Percentiles rank a stretch among this genome's conserved stretches.
These are phyloP conservation scores for Spinibarbus caldwelli DNA, from an alignment of 2,797 vertebrate species.

Conservation along the genomic window DNA sequence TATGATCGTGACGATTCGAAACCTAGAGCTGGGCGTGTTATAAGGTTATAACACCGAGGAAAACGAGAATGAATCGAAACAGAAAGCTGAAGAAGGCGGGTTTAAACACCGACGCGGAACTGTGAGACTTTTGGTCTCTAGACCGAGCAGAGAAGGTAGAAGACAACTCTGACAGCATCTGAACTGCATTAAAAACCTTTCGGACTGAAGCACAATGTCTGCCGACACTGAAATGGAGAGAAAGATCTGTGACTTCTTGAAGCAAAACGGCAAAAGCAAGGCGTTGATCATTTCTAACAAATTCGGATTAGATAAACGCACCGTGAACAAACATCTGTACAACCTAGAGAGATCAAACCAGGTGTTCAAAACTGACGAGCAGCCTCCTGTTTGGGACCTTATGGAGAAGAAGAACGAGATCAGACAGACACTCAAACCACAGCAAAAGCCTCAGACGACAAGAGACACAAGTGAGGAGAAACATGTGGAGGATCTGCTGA, in stretches of 20 bases:
- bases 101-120: background rate
- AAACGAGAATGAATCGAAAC: constrained; percentile 25
- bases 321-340: constrained; percentile 49
- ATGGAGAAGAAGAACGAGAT: background rate
- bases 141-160: background rate
- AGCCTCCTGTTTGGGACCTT: constrained; percentile 33
- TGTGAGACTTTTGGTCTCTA: background rate
- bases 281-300: constrained; percentile 39
- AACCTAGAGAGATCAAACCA: accelerated
- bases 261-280: background rate
- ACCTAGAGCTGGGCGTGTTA: background rate
- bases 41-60: background rate
- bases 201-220: background rate
- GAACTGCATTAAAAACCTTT: background rate
- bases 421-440: background rate
- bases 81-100: background rate
- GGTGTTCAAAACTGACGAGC: accelerated
- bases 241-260: constrained; percentile 21
- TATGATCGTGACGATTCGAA: background rate
- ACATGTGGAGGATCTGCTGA: background rate
- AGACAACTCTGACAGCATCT: background rate
- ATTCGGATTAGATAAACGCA: background rate
- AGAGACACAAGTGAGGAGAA: background rate
- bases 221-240: background rate
- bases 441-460: background rate